Evolutionary conservation across 1,140 invertebrate genomes (phyloP), one percentile per base, ranked within the genome.

Genomic region (Idris sp.): DNA sequence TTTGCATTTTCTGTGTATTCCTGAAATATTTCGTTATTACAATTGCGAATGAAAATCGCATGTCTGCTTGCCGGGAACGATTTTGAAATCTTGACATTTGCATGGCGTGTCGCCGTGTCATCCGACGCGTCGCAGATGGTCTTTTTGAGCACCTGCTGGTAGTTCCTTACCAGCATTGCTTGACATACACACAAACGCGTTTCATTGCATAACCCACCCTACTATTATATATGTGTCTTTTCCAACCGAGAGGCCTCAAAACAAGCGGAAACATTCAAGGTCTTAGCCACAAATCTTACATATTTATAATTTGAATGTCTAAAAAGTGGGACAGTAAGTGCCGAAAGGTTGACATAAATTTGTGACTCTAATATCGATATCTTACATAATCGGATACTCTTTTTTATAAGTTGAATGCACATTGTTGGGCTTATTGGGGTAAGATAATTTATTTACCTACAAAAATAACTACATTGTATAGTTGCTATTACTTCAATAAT

Each of bases 41-140:
- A 16, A 49, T 14, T 14, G 22, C 44, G 31, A 25, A 18, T 10
- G 38, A 28, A 4, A 61, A 48, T 49, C 16, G 44, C 25, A 44
- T 40, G 56, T 49, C 56, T 40, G 13, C 30, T 49, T 22, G 22
- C 11, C 11, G 15, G 46, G 54, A 44, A 25, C 48, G 44, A 48
- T 48, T 10, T 15, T 31, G 43, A 61, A 61, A 61, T 61, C 56
- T 48, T 59, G 41, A 59, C 56, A 48, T 43, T 22, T 48, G 41
- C 43, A 28, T 49, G 46, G 59, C 36, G 46, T 51, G 35, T 51
- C 22, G 41, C 30, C 22, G 54, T 31, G 26, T 46, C 54, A 59
- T 43, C 26, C 38, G 43, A 51, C 46, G 19, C 26, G 59, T 64
- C 28, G 16, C 46, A 48, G 46, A 64, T 46, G 28, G 59, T 51